Evolutionary conservation across 1,140 invertebrate genomes (phyloP).

Genomic region (Ephestia elutella): DNA sequence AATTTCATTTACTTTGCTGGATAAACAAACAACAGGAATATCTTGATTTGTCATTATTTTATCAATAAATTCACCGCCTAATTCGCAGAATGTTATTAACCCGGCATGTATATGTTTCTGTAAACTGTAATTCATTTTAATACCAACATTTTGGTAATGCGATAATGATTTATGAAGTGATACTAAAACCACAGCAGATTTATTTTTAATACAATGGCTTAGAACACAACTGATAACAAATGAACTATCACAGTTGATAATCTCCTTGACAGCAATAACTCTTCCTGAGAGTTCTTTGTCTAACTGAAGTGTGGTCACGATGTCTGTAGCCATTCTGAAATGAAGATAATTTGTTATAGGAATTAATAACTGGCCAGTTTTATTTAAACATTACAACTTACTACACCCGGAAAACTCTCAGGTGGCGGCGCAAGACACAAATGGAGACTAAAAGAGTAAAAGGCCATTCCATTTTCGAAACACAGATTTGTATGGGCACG

Average conservation of each 20-base stretch:
- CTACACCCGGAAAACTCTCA: too few relatives aligned
- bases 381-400: too few relatives aligned
- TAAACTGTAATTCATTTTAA: constrained; percentile 82
- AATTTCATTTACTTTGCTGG: constrained; percentile 39
- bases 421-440: too few relatives aligned
- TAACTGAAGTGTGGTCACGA: constrained; percentile 76
- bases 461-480: too few relatives aligned
- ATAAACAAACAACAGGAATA: constrained; percentile 46
- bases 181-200: constrained; percentile 76
- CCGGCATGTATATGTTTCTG: constrained; percentile 74
- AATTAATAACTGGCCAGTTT: too few relatives aligned
- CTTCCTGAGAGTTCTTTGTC: constrained; percentile 75
- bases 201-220: constrained; percentile 75
- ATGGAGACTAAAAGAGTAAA: too few relatives aligned
- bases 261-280: constrained; percentile 80
- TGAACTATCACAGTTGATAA: constrained; percentile 79
- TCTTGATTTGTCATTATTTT: constrained; percentile 72
- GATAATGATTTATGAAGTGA: constrained; percentile 80
- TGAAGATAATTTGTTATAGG: constrained; percentile 20
- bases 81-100: constrained; percentile 69
- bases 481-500: too few relatives aligned
- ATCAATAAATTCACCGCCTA: constrained; percentile 61
- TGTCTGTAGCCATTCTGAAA: constrained; percentile 74
- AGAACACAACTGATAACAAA: constrained; percentile 80
- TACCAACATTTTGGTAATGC: constrained; percentile 83